Base-by-base conservation (phyloP, 2,113 vertebrate genomes). In the Ranitomeya imitator region DNA sequence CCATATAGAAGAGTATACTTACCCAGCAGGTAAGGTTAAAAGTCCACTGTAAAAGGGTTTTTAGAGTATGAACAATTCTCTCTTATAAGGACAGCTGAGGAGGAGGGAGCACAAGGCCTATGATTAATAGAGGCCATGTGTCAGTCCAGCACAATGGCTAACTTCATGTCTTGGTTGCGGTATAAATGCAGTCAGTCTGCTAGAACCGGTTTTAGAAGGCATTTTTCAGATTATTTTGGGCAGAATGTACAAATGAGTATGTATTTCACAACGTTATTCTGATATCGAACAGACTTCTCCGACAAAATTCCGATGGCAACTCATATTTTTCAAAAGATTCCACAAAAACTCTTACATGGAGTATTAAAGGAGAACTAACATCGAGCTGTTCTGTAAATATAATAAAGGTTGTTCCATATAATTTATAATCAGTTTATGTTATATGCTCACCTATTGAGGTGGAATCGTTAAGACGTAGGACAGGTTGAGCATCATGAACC, bases 161-260 rank as follows among this genome's bases (percentile, higher is more conserved):
- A 88, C 79, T 88, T 88, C 86, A 88, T 88, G 79, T 76, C 61
- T 73, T 81, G 54, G 55, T 73, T 83, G 67, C 60, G 55, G 55
- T 88, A 74, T 83, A 73, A 88, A 83, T 88, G 79, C 80, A 74
- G 79, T 63, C 69, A 74, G 86, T 87, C 79, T 87, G 63, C 78
- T 82, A 82, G 31, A 74, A 82, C 79, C 67, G 55, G 79, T 82
- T 81, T 79, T 88, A 55, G 79, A 81, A 88, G 82, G 63, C 76
- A 79, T 79, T 86, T 69, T 80, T 77, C 60, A 71, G 52, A 79
- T 82, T 71, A 73, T 87, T 81, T 77, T 81, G 55, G 79, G 63
- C 86, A 71, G 5, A 55, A 80, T 69, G 31, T 87, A 51, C 26
- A 87, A 69, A 55, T 26, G 10, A 71, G 52, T 81, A 73, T 60